Base-by-base conservation (phyloP, 2,888 invertebrate species). In the Metallyticus violacea region DNA sequence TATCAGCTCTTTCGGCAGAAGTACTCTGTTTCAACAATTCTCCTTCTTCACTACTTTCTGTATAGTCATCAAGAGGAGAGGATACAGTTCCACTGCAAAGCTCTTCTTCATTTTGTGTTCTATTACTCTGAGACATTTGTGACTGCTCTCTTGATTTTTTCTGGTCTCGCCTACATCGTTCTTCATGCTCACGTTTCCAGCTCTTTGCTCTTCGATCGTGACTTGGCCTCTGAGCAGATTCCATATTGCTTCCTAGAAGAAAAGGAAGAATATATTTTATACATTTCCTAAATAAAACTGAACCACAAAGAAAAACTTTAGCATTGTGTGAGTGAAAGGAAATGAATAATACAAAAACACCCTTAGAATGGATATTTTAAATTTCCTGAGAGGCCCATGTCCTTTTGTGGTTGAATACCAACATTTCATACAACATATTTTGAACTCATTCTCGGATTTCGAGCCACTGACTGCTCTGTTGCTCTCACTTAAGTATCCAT, bases 111-210 rank as follows among this genome's bases (percentile, higher is more conserved):
- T 29, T 81, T 29, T 81, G 30, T 15, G 15, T 25, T 27, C 15
- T 79, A 79, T 15, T 15, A n/a, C 25, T 27, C 26, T 27, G 26
- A 79, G 15, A 9, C 15, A 27, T 79, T 3, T 79, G 79, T 79
- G 79, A 79, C 40, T 25, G 62, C 9, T 82, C 82, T 7, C 76
- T 26, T 22, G 6, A 30, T 30, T 85, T 85, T 25, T 85, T 85
- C n/a, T 25, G 79, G 40, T 62, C 40, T 26, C 88, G 30, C 22
- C 82, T 76, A 22, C 87, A 83, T 22, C 85, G 62, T 77, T 88
- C 88, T 79, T 88, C 88, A 28, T 88, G 86, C 26, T 88, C 86
- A 26, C 88, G 84, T 77, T 85, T 87, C 88, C 88, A 88, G 79
- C 88, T 88, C 62, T 88, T 88, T 78, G 87, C 87, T 77, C 86